These are phyloP conservation scores for Psettodes erumei DNA, from an alignment of 2,113 vertebrate genomes.

Conservation along the genomic window DNA sequence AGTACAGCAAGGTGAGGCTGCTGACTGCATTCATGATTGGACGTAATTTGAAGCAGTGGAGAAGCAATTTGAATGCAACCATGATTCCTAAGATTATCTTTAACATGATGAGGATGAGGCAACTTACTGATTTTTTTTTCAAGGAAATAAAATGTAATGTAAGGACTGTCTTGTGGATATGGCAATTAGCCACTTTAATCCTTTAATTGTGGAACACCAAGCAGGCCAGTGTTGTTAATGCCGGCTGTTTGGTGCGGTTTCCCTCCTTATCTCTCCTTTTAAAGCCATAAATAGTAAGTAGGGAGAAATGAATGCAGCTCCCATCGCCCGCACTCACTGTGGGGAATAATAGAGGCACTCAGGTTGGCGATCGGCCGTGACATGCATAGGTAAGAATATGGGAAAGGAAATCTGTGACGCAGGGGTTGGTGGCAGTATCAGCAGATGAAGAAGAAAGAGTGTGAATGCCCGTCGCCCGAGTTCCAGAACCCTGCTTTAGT, in stretches of 20 bases:
- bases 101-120: too few species aligned
- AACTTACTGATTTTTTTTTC: neutral
- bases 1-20: neutral
- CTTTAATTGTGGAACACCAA: neutral
- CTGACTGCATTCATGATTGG: neutral
- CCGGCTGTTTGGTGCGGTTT: neutral
- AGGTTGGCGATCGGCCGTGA: neutral
- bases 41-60: neutral
- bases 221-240: neutral
- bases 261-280: too few species aligned
- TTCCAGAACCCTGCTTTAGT: neutral
- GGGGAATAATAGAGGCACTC: neutral
- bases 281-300: neutral
- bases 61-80: neutral
- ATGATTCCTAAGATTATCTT: too few species aligned
- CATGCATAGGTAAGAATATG: neutral
- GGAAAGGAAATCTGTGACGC: neutral
- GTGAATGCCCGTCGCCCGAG: too few species aligned
- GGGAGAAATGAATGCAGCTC: neutral
- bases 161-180: too few species aligned
- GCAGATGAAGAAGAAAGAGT: neutral
- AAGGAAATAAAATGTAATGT: neutral
- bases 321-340: neutral
- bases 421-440: neutral
- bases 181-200: neutral